phyloP scores from a whole-genome alignment of 2,113 vertebrate species.

The Nibea coibor region DNA sequence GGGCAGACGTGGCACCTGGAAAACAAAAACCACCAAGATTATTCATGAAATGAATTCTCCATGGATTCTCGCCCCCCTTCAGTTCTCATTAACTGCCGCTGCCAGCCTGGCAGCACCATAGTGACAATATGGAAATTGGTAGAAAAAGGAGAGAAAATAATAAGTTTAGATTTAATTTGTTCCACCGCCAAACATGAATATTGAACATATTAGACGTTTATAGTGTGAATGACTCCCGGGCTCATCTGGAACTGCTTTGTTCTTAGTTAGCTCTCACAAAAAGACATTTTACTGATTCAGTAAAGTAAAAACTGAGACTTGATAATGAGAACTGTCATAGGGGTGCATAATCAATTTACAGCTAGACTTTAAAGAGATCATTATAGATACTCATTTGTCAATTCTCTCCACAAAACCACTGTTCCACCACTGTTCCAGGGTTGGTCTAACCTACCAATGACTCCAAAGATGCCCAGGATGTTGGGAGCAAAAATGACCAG shows the following conservation, averaged over 20 bases:
- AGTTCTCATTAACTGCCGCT: constrained; percentile 2
- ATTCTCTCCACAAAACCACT: not conserved
- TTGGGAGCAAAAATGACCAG: constrained; percentile 98
- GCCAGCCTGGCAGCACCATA: not conserved
- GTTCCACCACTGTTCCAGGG: no score
- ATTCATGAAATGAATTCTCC: not conserved
- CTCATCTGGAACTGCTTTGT: not conserved
- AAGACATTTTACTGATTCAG: no score
- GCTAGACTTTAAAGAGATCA: not conserved
- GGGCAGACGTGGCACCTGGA: constrained; percentile 96
- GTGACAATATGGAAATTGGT: not conserved
- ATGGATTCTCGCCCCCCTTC: not conserved
- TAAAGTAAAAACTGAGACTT: no score
- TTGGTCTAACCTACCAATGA: constrained; percentile 89
- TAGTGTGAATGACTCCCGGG: not conserved
- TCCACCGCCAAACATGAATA: not conserved
- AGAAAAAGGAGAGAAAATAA: not conserved
- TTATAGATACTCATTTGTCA: not conserved
- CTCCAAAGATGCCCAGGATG: constrained; percentile 96
- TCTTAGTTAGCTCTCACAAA: no score
- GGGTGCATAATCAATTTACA: not conserved
- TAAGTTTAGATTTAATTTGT: not conserved
- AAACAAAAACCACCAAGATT: constrained; percentile 18
- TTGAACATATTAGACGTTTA: not conserved
- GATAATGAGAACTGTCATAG: no score